phyloP scores from a whole-genome alignment of 2,113 vertebrate species.

The Gracilinanus agilis region DNA sequence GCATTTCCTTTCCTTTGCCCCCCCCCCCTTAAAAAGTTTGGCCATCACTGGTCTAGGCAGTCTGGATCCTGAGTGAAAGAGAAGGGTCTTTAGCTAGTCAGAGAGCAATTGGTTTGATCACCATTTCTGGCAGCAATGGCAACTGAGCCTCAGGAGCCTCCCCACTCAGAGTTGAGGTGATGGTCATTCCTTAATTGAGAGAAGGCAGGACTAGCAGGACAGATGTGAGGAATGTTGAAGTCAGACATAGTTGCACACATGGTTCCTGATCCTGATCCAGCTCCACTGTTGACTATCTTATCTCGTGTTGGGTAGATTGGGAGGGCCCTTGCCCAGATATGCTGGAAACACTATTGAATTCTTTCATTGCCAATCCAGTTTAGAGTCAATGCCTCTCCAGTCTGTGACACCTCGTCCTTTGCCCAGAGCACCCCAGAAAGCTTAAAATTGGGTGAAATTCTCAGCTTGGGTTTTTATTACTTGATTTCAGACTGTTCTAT shows the following conservation, averaged over 20 bases:
- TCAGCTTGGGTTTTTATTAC: conserved; percentile 61
- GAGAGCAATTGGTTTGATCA: background rate
- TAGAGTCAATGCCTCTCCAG: conserved; percentile 32
- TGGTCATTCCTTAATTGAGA: background rate
- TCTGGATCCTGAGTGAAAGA: too few relatives aligned
- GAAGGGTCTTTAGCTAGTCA: too few relatives aligned
- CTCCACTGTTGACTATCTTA: background rate
- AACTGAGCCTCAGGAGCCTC: too few relatives aligned
- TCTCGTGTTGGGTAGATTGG: background rate
- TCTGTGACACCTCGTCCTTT: background rate
- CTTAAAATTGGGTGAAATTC: conserved; percentile 25
- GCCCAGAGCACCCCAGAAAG: conserved; percentile 32
- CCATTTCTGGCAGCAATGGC: background rate
- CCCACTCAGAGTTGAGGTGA: too few relatives aligned
- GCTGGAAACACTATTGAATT: conserved; percentile 35
- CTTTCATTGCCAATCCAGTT: conserved; percentile 44
- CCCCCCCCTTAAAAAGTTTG: too few relatives aligned
- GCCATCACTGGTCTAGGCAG: too few relatives aligned
- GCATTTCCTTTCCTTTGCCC: too few relatives aligned
- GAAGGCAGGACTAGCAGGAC: background rate
- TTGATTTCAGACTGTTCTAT: conserved; percentile 90
- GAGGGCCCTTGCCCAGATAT: background rate
- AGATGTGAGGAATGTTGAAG: background rate
- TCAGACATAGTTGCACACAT: background rate
- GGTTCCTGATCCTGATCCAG: background rate